Evolutionary conservation across 2,797 vertebrate species (phyloP), one percentile per base, ranked within the genome.

Genomic region (Scolopax rusticola): DNA sequence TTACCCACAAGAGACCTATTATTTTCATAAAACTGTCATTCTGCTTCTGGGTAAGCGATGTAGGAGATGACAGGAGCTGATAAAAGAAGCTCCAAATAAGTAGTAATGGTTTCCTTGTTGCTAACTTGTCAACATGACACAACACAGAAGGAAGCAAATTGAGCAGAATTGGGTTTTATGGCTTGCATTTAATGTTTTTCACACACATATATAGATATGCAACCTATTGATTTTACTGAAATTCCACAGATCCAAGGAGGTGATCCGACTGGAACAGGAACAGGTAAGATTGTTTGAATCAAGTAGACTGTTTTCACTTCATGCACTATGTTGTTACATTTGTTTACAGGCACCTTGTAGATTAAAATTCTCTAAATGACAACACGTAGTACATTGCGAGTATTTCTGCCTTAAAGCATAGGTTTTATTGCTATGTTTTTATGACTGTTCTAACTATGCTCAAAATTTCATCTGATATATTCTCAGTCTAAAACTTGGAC

Each of bases 241-340:
- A 93, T 87, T 89, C 51, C 50, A 45, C 95, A 99, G 99, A 99
- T 99, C 97, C 99, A 99, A 95, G 99, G 99, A 53, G 99, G 99
- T 14, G 99, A 99, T 96, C 99, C 99, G 0, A 99, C 99, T 9
- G 99, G 99, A 96, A 99, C 99, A 2, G 99, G 99, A 65, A 99
- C 99, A 98, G 99, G 99, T 99, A 97, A 91, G 97, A 68, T 17
- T 56, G n/a, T 45, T 89, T 80, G 53, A 47, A 68, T 70, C 38
- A 84, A 77, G 36, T 54, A 45, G 76, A 30, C 12, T 60, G 32
- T 64, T 84, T 60, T 85, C 51, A 65, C 14, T 81, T 82, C 4
- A 8, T 57, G 43, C 2, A 0, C 36, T 74, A 13, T 53, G 24
- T 48, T 73, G 8, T 57, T 76, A 51, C n/a, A 19, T 75, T 80